Evolutionary conservation across 2,888 invertebrate species (phyloP).

Genomic region (Phengaris arion): DNA sequence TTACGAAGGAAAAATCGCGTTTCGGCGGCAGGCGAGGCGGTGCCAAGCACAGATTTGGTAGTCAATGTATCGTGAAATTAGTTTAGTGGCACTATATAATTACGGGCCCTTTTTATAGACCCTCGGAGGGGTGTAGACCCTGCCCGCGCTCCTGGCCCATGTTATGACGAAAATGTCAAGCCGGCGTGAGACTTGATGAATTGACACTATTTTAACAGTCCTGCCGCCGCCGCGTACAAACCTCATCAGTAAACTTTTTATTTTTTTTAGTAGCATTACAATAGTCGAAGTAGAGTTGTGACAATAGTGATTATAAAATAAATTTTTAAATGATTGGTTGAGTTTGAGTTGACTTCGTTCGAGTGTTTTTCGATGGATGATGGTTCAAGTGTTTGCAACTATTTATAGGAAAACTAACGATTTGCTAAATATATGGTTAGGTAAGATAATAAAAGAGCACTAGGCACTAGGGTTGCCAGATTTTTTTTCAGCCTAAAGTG

Average conservation of each 20-base stretch:
- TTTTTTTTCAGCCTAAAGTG: too few relatives aligned
- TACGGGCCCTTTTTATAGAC: constrained; percentile 75
- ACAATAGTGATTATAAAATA: neutral
- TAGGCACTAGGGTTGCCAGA: too few relatives aligned
- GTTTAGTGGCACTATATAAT: constrained; percentile 80
- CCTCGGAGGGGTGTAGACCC: constrained; percentile 48
- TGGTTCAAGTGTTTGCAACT: too few relatives aligned
- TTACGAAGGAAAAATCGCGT: constrained; percentile 72
- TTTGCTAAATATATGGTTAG: too few relatives aligned
- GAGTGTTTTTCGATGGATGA: too few relatives aligned
- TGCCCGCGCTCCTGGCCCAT: constrained; percentile 50
- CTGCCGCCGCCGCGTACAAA: constrained; percentile 29
- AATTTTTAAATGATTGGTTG: too few relatives aligned
- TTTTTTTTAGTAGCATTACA: constrained; percentile 33
- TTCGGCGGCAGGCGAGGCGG: constrained; percentile 65
- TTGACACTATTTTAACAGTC: constrained; percentile 72
- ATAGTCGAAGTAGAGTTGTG: neutral
- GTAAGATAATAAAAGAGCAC: too few relatives aligned
- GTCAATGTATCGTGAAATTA: constrained; percentile 80
- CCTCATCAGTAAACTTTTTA: constrained; percentile 5
- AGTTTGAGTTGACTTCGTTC: too few relatives aligned
- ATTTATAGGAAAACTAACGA: too few relatives aligned
- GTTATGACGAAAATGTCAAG: constrained; percentile 78
- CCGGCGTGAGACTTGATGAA: constrained; percentile 76
- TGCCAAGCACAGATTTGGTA: constrained; percentile 78